Evolutionary conservation across 2,888 invertebrate species (phyloP).

Genomic region (Germaria angustata): DNA sequence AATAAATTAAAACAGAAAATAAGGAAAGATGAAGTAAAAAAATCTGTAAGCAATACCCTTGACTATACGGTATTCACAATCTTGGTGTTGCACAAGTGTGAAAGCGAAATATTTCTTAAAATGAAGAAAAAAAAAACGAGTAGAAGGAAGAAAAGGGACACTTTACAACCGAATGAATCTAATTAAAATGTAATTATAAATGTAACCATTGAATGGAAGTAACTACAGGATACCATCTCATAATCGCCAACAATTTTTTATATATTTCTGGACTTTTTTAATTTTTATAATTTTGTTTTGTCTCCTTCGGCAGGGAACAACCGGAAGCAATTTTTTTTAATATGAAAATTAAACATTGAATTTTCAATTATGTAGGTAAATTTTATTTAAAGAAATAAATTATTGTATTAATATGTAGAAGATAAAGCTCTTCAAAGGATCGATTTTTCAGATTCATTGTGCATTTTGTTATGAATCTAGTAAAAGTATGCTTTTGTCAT

Average conservation of each 20-base stretch:
- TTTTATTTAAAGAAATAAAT: background rate
- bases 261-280: conserved; percentile 1
- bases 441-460: no score
- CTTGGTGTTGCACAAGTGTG: conserved; percentile 67
- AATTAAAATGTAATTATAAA: conserved; percentile 81
- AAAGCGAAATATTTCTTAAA: conserved; percentile 68
- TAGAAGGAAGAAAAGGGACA: conserved; percentile 75
- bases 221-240: conserved; percentile 76
- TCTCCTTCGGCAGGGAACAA: conserved; percentile 4
- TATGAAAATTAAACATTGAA: background rate
- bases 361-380: conserved; percentile 24
- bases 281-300: conserved; percentile 58
- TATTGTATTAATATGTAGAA: no score
- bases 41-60: conserved; percentile 53
- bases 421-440: no score
- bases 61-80: conserved; percentile 47
- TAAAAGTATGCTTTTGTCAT: no score
- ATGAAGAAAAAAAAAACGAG: background rate
- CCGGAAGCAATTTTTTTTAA: background rate
- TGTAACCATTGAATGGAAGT: conserved; percentile 79
- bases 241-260: conserved; percentile 57
- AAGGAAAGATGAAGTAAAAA: conserved; percentile 23
- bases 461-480: no score
- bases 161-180: conserved; percentile 81
- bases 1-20: conserved; percentile 38